phyloP scores from a whole-genome alignment of 2,888 invertebrate species.

The Cheilosia soror region DNA sequence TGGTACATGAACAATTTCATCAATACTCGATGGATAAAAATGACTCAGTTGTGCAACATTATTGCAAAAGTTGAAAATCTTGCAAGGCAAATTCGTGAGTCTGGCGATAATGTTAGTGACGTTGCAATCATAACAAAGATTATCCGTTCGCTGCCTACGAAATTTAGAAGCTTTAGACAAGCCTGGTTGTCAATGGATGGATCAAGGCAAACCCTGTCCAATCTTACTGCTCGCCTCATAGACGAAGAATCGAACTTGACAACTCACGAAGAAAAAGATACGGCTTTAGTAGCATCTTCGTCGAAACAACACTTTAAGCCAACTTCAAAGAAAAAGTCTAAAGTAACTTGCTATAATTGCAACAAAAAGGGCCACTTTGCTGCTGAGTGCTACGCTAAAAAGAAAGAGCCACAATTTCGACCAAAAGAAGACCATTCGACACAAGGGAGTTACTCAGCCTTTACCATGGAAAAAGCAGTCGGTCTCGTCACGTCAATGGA shows the following conservation, averaged over 20 bases:
- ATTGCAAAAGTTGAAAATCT: slow-evolving; percentile 13
- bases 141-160: background rate
- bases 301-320: background rate
- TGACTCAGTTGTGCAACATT: slow-evolving; percentile 5
- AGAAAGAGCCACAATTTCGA: slow-evolving; percentile 1
- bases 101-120: slow-evolving; percentile 4
- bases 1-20: background rate
- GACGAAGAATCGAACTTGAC: slow-evolving; percentile 20
- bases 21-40: background rate
- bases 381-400: background rate
- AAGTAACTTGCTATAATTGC: slow-evolving; percentile 7
- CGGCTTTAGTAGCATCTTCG: slow-evolving; percentile 7
- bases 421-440: background rate
- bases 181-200: slow-evolving; percentile 9
- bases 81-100: slow-evolving; percentile 10
- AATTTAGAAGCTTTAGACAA: slow-evolving; percentile 1
- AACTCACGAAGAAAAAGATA: slow-evolving; percentile 12
- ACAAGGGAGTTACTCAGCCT: slow-evolving; percentile 11
- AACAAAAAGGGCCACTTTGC: slow-evolving; percentile 11
- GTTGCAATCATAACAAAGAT: slow-evolving; percentile 1
- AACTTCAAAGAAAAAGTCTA: background rate
- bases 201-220: background rate
- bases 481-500: background rate
- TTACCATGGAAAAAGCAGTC: background rate
- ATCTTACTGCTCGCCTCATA: background rate